phyloP scores from a whole-genome alignment of 1,140 invertebrate genomes.

The Papilio glaucus region DNA sequence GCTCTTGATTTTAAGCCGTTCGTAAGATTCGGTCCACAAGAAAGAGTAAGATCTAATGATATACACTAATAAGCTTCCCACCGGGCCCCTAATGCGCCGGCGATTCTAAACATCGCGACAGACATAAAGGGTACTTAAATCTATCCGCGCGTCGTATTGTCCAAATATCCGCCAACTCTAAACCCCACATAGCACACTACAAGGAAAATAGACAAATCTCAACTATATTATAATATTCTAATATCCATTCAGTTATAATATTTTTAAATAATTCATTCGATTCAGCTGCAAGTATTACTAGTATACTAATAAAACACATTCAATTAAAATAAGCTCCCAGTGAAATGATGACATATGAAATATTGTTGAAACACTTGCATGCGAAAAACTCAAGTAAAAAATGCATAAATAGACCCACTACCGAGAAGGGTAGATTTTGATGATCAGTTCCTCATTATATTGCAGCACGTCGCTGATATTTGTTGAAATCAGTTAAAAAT shows the following conservation, averaged over 20 bases:
- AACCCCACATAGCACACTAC: constrained; percentile 71
- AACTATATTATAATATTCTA: constrained; percentile 55
- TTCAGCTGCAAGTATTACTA: constrained; percentile 65
- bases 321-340: constrained; percentile 51
- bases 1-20: constrained; percentile 61
- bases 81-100: constrained; percentile 24
- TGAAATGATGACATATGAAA: constrained; percentile 65
- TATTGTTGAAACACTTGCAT: constrained; percentile 39
- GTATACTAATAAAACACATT: constrained; percentile 43
- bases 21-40: constrained; percentile 60
- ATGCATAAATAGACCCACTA: background rate
- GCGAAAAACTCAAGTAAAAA: constrained; percentile 22
- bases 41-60: constrained; percentile 62
- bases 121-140: constrained; percentile 44
- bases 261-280: constrained; percentile 60
- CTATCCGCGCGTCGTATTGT: constrained; percentile 64
- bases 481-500: too few species aligned
- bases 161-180: constrained; percentile 60
- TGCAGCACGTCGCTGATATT: too few species aligned
- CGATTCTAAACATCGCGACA: constrained; percentile 21
- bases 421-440: background rate
- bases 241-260: constrained; percentile 41
- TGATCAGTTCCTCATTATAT: too few species aligned
- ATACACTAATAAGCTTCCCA: constrained; percentile 50
- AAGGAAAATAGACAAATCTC: constrained; percentile 74